A percentile compares a stretch with the other conserved stretches of the same genome.
phyloP scores from a whole-genome alignment of 2,797 vertebrate species.

The Oreonectes daqikongensis region DNA sequence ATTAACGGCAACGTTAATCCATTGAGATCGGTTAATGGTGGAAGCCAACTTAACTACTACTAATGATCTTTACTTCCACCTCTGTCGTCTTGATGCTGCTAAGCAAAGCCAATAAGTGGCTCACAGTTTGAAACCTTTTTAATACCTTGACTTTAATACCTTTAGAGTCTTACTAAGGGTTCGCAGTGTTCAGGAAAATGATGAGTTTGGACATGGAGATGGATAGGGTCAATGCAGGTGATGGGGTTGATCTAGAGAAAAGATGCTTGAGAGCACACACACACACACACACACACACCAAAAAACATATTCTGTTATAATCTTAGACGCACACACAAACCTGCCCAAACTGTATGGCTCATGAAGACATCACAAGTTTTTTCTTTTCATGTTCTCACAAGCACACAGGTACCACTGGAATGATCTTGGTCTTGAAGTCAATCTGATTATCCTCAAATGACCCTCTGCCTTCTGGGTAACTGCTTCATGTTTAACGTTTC shows the following conservation, averaged over 20 bases:
- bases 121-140: slow-evolving; percentile 35
- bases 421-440: slow-evolving; percentile 27
- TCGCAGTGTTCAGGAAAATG: slow-evolving; percentile 34
- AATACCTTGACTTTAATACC: slow-evolving; percentile 39
- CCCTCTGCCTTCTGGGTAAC: slow-evolving; percentile 1
- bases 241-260: slow-evolving; percentile 33
- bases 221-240: slow-evolving; percentile 13
- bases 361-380: not conserved
- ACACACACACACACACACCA: too few species aligned
- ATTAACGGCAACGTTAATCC: slow-evolving; percentile 60
- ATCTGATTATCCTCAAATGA: slow-evolving; percentile 41
- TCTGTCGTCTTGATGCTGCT: slow-evolving; percentile 43
- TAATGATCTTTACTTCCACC: slow-evolving; percentile 49
- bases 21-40: slow-evolving; percentile 52
- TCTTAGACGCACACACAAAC: not conserved
- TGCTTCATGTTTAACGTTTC: slow-evolving; percentile 43
- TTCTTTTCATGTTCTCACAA: slow-evolving; percentile 44
- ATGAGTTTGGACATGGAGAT: slow-evolving; percentile 28
- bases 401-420: not conserved
- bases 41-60: slow-evolving; percentile 48
- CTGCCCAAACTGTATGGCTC: not conserved
- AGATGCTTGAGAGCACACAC: not conserved
- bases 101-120: slow-evolving; percentile 46
- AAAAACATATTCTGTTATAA: not conserved
- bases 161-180: slow-evolving; percentile 32